Conservation (phyloP, 2,888 invertebrate genomes). For the Calephelis perditalis region DNA sequence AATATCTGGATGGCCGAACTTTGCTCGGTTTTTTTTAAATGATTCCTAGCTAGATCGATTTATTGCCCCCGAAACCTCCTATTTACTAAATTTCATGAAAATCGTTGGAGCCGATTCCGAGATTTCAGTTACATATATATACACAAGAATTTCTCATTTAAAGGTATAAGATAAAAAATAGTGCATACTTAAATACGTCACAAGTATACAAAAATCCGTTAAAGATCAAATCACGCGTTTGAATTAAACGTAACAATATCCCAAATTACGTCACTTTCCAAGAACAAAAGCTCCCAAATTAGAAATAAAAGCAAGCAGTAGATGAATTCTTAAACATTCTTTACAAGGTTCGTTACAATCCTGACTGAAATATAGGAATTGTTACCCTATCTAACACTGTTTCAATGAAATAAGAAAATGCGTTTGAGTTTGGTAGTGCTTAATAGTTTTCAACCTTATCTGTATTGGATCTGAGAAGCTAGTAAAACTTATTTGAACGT, state of each 20-base stretch:
- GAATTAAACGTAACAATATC: too few relatives aligned
- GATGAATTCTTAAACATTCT: not conserved
- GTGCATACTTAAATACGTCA: too few relatives aligned
- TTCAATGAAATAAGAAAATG: not conserved
- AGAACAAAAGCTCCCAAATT: not conserved
- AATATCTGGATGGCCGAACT: not conserved
- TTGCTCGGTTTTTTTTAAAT: not conserved
- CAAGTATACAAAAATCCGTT: too few relatives aligned
- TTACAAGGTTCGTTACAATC: conserved; percentile 1
- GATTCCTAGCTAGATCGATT: too few relatives aligned
- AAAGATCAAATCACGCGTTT: too few relatives aligned
- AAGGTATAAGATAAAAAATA: too few relatives aligned
- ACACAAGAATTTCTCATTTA: too few relatives aligned
- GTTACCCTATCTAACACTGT: not conserved
- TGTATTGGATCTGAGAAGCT: not conserved
- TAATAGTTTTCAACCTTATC: not conserved
- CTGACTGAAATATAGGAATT: not conserved
- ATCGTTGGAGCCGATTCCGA: too few relatives aligned
- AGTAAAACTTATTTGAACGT: not conserved
- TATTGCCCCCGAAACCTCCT: too few relatives aligned
- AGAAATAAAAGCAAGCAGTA: not conserved
- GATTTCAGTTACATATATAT: too few relatives aligned
- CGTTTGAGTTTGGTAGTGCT: not conserved
- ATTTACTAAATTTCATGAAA: too few relatives aligned
- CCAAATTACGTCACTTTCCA: not conserved